Base-by-base conservation (phyloP, 2,888 invertebrate genomes). In the Xiphydria camelus region DNA sequence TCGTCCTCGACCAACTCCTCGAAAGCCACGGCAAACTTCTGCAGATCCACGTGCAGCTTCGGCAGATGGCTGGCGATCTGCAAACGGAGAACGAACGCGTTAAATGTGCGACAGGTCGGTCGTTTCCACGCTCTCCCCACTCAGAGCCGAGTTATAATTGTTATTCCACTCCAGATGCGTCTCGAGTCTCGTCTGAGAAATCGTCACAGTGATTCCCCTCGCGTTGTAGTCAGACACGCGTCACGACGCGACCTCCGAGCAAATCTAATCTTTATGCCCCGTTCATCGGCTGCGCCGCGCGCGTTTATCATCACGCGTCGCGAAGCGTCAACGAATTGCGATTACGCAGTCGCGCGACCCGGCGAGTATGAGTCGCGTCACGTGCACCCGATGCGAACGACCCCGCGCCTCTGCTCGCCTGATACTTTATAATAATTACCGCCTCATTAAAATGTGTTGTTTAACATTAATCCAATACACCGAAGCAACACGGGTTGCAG, bases 51-150 rank as follows among this genome's bases (percentile, higher is more conserved):
- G 74, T 83, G 82, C 21, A 86, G 75, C 55, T 80, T 81, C 41
- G 83, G 81, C 58, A 83, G 77, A 49, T 83, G 71, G 59, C 77
- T 78, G 43, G 69, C 66, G 54, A 83, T 80, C 86, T 86, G 64
- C 1, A 61, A 5, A 2, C 2, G 7, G 14, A 3, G 2, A 12
- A 14, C 6, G 5, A 10, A 5, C 26, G 14, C n/a, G n/a, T n/a
- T n/a, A n/a, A n/a, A n/a, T n/a, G n/a, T n/a, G n/a, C n/a, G n/a
- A n/a, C n/a, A n/a, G n/a, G n/a, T n/a, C n/a, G n/a, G n/a, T n/a
- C n/a, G n/a, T n/a, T n/a, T n/a, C n/a, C n/a, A n/a, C n/a, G n/a
- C n/a, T n/a, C n/a, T n/a, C n/a, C n/a, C n/a, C n/a, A n/a, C n/a
- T n/a, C n/a, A n/a, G n/a, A n/a, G n/a, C n/a, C n/a, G n/a, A n/a